Evolutionary conservation across 53 echinoderm and acorn worm genomes (phyloP), one percentile per base, ranked within the genome.

Genomic region (Zoroaster sp.): DNA sequence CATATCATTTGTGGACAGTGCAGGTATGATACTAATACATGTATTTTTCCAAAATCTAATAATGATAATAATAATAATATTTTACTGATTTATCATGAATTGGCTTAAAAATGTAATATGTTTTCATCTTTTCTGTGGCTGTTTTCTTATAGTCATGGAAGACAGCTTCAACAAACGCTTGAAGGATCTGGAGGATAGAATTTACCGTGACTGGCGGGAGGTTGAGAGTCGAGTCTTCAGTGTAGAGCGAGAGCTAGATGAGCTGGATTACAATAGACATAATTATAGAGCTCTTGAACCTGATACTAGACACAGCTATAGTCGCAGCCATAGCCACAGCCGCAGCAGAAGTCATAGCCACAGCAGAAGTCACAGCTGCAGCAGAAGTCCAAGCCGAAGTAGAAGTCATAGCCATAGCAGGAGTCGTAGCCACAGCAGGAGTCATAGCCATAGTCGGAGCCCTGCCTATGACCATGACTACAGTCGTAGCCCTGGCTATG

Each of bases 91-190:
- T 38, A 63, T 21, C 13, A 54, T 9, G 21, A 31, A 32, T 28
- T 31, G 6, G 4, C 18, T 21, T n/a, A n/a, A n/a, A n/a, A n/a
- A n/a, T n/a, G n/a, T n/a, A n/a, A n/a, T n/a, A n/a, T n/a, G n/a
- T 77, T 33, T 30, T 88, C 23, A 44, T 33, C 45, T 35, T 71
- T 69, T 68, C 11, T 46, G 5, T 41, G 28, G 14, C 32, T 70
- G 30, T 63, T 52, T 30, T 3, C n/a, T 12, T 46, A 69, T 69
- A 90, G 91, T 65, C 44, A 83, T 83, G 90, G 90, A 90, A 66
- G 83, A 83, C 8, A 40, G 45, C 49, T 90, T 90, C 41, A 86
- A 75, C 69, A 75, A 90, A 66, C 83, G 85, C 39, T 54, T 83
- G 52, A 90, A 86, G 35, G 75, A 73, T 35, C 14, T 90, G 13